Evolutionary conservation across 37 sponge, comb jelly and placozoan species (phyloP).

Genomic region (Ianthella basta): DNA sequence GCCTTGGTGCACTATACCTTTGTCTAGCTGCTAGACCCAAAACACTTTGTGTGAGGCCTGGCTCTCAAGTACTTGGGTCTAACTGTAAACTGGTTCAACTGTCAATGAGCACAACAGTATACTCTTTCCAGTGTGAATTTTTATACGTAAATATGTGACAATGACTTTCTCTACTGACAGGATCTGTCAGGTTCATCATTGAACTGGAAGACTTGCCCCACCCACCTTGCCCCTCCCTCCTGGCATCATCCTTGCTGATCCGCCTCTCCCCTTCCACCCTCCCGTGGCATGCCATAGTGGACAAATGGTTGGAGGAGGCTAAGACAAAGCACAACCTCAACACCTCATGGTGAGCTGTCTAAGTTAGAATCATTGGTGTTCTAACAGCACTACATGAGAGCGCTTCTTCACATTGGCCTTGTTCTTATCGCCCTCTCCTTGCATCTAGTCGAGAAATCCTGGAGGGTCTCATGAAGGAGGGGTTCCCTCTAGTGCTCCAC

Average conservation of each 20-base stretch:
- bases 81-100: too few relatives aligned
- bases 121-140: too few relatives aligned
- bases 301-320: slow-evolving; percentile 75
- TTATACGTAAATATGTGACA: too few relatives aligned
- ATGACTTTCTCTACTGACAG: slow-evolving; percentile 17
- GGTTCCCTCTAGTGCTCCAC: neutral
- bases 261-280: slow-evolving; percentile 38
- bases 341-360: slow-evolving; percentile 57
- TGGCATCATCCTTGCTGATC: slow-evolving; percentile 30
- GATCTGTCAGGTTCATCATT: slow-evolving; percentile 47
- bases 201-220: slow-evolving; percentile 38
- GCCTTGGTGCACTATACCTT: too few relatives aligned
- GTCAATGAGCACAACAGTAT: too few relatives aligned
- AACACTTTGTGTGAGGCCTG: too few relatives aligned
- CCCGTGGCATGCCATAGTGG: slow-evolving; percentile 39
- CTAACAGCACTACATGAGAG: too few relatives aligned
- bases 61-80: too few relatives aligned
- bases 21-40: too few relatives aligned
- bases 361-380: too few relatives aligned
- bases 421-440: too few relatives aligned
- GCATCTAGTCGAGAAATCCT: neutral
- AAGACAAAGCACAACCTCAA: slow-evolving; percentile 67
- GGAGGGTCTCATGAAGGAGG: neutral
- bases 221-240: slow-evolving; percentile 36
- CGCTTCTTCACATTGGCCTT: too few relatives aligned